Base-by-base conservation (phyloP, 2,888 invertebrate species). In the Saturnia japonica region DNA sequence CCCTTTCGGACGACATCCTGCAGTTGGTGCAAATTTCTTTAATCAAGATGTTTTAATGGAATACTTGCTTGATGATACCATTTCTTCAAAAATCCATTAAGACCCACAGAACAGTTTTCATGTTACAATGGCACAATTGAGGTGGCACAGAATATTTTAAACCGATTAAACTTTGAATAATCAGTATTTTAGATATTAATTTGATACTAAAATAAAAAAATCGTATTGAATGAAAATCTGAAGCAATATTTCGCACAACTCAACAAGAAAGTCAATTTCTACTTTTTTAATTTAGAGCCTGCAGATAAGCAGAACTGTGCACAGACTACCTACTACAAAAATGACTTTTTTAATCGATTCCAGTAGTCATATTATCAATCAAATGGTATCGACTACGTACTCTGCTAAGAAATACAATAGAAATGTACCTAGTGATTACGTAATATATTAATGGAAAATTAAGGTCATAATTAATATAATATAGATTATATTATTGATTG, bases 1-100 rank as follows among this genome's bases (percentile, higher is more conserved):
- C 85, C 72, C 75, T 80, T 45, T 84, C 78, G 67, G 80, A 72
- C 81, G 85, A 79, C 90, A 91, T 89, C 77, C 76, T 90, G 84
- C 76, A 72, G 62, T 70, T 73, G 54, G 73, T 74, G 70, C 43
- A 45, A 68, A 74, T 72, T 72, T 73, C 69, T 77, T 60, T 74
- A 54, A 76, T 80, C 78, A 81, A 78, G 74, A 76, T 78, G 74
- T 76, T 77, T 74, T 81, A 85, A 79, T 75, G 74, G 77, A 79
- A 80, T 75, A 71, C 73, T 74, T 73, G 74, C 74, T 54, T 9
- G 54, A 73, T 75, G 74, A 75, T 74, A 83, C 75, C 82, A 83
- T 83, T 82, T 79, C 80, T 76, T 74, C 69, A 71, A 28, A 16
- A 40, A 40, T 54, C 22, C 25, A 54, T 19, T 69, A 47, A 40